These are phyloP conservation scores for Brachycybe producta DNA, from an alignment of 2,888 invertebrate species.

Conservation along the genomic window DNA sequence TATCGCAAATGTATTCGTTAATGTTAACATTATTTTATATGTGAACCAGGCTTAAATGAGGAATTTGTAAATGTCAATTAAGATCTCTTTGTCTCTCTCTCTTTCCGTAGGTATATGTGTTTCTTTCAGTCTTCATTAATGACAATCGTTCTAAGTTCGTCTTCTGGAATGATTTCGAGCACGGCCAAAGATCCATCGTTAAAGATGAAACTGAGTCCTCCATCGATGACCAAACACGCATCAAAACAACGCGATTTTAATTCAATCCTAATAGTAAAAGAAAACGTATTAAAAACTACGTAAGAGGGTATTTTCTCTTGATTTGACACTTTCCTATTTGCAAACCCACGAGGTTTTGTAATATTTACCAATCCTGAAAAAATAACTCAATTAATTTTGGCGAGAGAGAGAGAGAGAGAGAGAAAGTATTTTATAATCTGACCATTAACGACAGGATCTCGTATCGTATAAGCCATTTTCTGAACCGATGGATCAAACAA, in stretches of 20 bases:
- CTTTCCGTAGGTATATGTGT: no score
- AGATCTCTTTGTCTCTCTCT: no score
- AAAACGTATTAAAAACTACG: background rate
- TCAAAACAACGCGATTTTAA: conserved; percentile 82
- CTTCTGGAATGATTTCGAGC: conserved; percentile 71
- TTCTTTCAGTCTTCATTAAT: no score
- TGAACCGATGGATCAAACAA: conserved; percentile 45
- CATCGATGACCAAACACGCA: conserved; percentile 86
- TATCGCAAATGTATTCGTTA: no score
- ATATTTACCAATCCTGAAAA: conserved; percentile 34
- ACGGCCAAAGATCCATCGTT: conserved; percentile 82
- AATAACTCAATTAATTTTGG: conserved; percentile 8
- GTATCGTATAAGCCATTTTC: conserved; percentile 75
- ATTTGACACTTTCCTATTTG: conserved; percentile 35
- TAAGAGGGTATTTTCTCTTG: background rate
- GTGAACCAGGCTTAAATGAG: no score
- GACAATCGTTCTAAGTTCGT: conserved; percentile 68
- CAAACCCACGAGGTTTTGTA: conserved; percentile 55
- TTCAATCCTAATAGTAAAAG: conserved; percentile 42
- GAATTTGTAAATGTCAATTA: no score
- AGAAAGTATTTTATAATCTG: conserved; percentile 10
- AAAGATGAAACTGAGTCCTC: conserved; percentile 82
- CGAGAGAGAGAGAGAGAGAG: background rate
- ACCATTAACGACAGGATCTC: conserved; percentile 52
- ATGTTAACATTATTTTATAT: no score